phyloP scores from a whole-genome alignment of 2,888 invertebrate species.

The Xestia ashworthii region DNA sequence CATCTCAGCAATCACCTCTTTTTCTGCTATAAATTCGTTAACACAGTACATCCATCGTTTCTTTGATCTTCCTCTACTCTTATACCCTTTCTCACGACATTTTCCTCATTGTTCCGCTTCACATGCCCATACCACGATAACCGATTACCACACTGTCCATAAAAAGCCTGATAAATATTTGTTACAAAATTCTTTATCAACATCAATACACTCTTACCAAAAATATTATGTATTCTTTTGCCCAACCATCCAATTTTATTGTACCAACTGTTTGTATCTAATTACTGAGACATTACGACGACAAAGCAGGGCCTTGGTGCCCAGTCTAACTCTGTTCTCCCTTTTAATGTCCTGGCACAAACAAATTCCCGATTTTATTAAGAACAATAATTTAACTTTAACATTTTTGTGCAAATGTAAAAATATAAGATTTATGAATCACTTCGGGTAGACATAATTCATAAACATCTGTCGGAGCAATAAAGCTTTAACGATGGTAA shows the following conservation, averaged over 20 bases:
- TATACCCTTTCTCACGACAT: too few species aligned
- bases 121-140: too few species aligned
- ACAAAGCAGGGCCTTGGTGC: neutral
- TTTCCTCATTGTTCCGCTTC: too few species aligned
- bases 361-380: constrained; percentile 62
- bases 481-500: constrained; percentile 82
- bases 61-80: too few species aligned
- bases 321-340: constrained; percentile 13
- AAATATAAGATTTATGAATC: constrained; percentile 77
- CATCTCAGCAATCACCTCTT: too few species aligned
- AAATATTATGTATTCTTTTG: neutral
- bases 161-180: neutral
- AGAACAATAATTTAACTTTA: constrained; percentile 70
- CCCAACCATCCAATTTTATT: too few species aligned
- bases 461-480: constrained; percentile 81
- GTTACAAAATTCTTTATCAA: neutral
- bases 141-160: neutral
- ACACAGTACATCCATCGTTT: too few species aligned
- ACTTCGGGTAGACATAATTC: constrained; percentile 79
- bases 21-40: too few species aligned
- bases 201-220: neutral
- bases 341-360: constrained; percentile 45
- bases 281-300: neutral
- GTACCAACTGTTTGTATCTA: neutral
- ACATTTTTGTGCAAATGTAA: constrained; percentile 70